Evolutionary conservation across 2,888 invertebrate genomes (phyloP).

Genomic region (Apoderus coryli): DNA sequence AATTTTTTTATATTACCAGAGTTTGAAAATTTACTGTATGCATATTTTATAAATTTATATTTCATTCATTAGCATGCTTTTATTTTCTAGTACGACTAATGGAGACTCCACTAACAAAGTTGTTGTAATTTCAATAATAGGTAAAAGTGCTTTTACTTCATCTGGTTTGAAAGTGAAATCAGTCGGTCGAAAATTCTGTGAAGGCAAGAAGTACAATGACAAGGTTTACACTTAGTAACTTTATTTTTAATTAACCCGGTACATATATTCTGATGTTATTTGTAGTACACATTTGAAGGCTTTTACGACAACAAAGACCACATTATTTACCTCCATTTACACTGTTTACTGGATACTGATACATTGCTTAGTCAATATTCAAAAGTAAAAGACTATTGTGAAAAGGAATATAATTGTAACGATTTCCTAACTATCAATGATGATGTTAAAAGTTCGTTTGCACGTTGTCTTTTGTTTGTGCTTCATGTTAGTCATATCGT

Average conservation of each 20-base stretch:
- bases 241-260: too few species aligned
- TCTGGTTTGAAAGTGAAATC: slow-evolving; percentile 49
- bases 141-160: slow-evolving; percentile 50
- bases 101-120: slow-evolving; percentile 36
- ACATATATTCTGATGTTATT: not conserved
- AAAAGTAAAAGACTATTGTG: slow-evolving; percentile 31
- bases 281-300: slow-evolving; percentile 27
- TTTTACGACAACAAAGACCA: slow-evolving; percentile 38
- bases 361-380: slow-evolving; percentile 36
- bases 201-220: slow-evolving; percentile 18
- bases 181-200: slow-evolving; percentile 36
- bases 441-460: slow-evolving; percentile 46
- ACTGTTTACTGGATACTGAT: slow-evolving; percentile 40
- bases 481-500: slow-evolving; percentile 73
- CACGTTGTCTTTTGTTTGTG: slow-evolving; percentile 57
- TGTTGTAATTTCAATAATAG: slow-evolving; percentile 56
- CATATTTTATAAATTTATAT: too few species aligned
- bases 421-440: slow-evolving; percentile 58
- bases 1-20: slow-evolving; percentile 24
- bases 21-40: slow-evolving; percentile 20
- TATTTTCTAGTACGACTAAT: slow-evolving; percentile 21
- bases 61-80: slow-evolving; percentile 1
- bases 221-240: slow-evolving; percentile 16
- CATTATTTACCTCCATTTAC: slow-evolving; percentile 41
- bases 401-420: slow-evolving; percentile 27